Conservation (phyloP, 2,888 invertebrate genomes). For the Andrena dorsata region DNA sequence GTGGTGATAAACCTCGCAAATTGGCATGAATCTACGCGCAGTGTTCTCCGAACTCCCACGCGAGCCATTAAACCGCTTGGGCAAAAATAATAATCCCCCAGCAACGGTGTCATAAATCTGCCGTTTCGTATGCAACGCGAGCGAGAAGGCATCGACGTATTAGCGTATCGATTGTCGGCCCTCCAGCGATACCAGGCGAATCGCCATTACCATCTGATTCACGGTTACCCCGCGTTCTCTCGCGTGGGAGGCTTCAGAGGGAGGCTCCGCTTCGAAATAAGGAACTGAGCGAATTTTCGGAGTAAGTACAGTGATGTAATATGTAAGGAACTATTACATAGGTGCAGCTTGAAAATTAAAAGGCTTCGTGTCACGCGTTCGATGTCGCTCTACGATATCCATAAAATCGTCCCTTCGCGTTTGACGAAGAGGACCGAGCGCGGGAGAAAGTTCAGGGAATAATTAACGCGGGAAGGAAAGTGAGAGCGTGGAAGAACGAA, state of each 20-base stretch:
- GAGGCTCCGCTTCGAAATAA: background rate
- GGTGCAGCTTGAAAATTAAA: no score
- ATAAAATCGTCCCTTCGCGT: background rate
- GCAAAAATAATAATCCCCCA: slow-evolving; percentile 57
- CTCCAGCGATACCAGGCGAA: slow-evolving; percentile 52
- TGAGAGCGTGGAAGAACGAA: slow-evolving; percentile 25
- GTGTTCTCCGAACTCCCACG: slow-evolving; percentile 34
- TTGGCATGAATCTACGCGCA: background rate
- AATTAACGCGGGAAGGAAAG: slow-evolving; percentile 35
- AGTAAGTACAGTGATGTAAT: no score
- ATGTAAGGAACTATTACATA: no score
- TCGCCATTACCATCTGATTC: slow-evolving; percentile 42
- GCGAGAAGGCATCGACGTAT: slow-evolving; percentile 54
- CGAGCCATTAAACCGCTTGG: slow-evolving; percentile 52
- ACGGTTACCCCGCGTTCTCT: slow-evolving; percentile 1
- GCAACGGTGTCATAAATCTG: slow-evolving; percentile 56
- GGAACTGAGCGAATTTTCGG: no score
- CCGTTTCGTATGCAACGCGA: slow-evolving; percentile 37
- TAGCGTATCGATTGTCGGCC: slow-evolving; percentile 67
- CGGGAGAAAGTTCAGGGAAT: slow-evolving; percentile 24
- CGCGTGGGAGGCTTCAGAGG: slow-evolving; percentile 16
- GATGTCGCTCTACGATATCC: background rate
- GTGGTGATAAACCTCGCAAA: slow-evolving; percentile 16
- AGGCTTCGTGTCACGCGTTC: background rate
- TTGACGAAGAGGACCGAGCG: background rate